Conservation (phyloP, 2,888 invertebrate species). For the Camptogramma bilineatum region DNA sequence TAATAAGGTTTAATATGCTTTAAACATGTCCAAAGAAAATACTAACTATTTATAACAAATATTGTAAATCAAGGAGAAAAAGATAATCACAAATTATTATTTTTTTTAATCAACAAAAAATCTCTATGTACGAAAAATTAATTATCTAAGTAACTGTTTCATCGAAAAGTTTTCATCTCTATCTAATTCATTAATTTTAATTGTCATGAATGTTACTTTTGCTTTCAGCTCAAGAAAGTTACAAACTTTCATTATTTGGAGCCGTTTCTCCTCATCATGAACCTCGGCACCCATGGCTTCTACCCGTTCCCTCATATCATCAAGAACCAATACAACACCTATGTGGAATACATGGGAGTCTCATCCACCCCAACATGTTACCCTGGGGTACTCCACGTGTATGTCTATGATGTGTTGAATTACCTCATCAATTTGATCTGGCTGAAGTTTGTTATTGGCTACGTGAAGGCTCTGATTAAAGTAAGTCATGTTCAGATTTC, state of each 20-base stretch:
- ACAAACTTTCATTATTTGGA: slow-evolving; percentile 60
- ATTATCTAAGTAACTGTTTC: too few species aligned
- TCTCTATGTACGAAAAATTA: too few species aligned
- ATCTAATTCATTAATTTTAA: too few species aligned
- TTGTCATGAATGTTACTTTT: too few species aligned
- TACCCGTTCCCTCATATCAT: slow-evolving; percentile 67
- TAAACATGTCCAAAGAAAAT: too few species aligned
- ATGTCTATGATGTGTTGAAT: slow-evolving; percentile 63
- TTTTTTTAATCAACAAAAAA: too few species aligned
- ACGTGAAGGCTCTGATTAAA: slow-evolving; percentile 63
- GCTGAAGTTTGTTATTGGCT: slow-evolving; percentile 65
- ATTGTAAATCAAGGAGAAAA: too few species aligned
- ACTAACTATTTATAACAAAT: too few species aligned
- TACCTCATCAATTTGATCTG: slow-evolving; percentile 69
- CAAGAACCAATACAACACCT: slow-evolving; percentile 54
- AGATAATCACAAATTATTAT: too few species aligned
- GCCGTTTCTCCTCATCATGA: slow-evolving; percentile 61
- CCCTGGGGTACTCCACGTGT: slow-evolving; percentile 69
- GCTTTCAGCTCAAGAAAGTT: slow-evolving; percentile 54
- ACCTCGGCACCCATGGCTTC: slow-evolving; percentile 74
- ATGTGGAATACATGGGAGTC: slow-evolving; percentile 55
- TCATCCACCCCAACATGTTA: slow-evolving; percentile 58
- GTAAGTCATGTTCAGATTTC: slow-evolving; percentile 48
- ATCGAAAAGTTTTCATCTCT: too few species aligned
- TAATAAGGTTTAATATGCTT: too few species aligned